These are phyloP conservation scores for Halocynthia aurantium DNA, from an alignment of 23 tunicate genomes.

Conservation along the genomic window DNA sequence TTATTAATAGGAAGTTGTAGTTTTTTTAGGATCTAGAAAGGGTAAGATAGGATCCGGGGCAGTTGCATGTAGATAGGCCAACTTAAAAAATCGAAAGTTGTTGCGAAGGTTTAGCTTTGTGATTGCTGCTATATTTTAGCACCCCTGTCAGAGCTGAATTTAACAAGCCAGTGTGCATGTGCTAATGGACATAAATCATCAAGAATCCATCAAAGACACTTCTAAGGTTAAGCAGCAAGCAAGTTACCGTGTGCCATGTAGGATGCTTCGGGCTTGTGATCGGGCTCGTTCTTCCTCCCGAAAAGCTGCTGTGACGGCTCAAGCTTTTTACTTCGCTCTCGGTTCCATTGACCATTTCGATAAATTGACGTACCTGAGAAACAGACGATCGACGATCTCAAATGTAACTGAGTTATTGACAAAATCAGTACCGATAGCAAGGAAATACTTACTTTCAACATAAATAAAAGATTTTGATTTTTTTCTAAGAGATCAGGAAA, in stretches of 20 bases:
- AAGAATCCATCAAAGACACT: too few relatives aligned
- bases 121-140: too few relatives aligned
- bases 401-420: background rate
- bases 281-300: slow-evolving; percentile 46
- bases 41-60: too few relatives aligned
- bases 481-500: slow-evolving; percentile 67
- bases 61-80: too few relatives aligned
- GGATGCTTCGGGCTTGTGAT: slow-evolving; percentile 59
- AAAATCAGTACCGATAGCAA: background rate
- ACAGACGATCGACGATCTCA: background rate
- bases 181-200: too few relatives aligned
- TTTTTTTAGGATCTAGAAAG: too few relatives aligned
- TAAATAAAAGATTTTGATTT: slow-evolving; percentile 71
- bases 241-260: slow-evolving; percentile 19
- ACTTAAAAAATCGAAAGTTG: too few relatives aligned
- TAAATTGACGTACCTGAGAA: slow-evolving; percentile 69
- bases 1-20: too few relatives aligned
- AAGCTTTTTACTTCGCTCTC: slow-evolving; percentile 62
- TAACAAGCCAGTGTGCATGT: too few relatives aligned
- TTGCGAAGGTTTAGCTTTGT: too few relatives aligned
- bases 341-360: slow-evolving; percentile 85
- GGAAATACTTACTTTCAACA: slow-evolving; percentile 35
- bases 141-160: too few relatives aligned
- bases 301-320: slow-evolving; percentile 27
- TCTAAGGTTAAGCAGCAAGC: too few relatives aligned